Evolutionary conservation across 1,140 invertebrate genomes (phyloP).

Genomic region (Idris sp.): DNA sequence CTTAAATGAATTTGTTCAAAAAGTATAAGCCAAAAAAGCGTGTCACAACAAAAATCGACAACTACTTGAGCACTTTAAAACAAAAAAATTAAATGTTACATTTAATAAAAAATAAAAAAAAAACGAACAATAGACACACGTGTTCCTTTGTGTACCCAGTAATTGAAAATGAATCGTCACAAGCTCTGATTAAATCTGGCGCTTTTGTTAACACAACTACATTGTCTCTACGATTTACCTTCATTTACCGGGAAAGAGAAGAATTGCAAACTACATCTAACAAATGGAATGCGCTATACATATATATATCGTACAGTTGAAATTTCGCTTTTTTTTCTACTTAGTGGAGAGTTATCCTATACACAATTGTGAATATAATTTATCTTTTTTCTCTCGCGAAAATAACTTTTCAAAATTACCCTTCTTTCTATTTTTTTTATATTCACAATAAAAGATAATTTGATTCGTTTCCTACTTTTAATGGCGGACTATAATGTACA

Average conservation of each 20-base stretch:
- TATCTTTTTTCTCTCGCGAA: too few species aligned
- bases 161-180: slow-evolving; percentile 54
- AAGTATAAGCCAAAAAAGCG: too few species aligned
- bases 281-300: slow-evolving; percentile 41
- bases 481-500: too few species aligned
- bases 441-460: too few species aligned
- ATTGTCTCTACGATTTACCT: slow-evolving; percentile 49
- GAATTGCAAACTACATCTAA: slow-evolving; percentile 33
- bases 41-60: too few species aligned
- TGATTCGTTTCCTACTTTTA: too few species aligned
- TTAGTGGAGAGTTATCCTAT: slow-evolving; percentile 15
- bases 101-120: too few species aligned
- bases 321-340: slow-evolving; percentile 21
- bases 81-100: too few species aligned
- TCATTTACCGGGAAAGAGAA: slow-evolving; percentile 40
- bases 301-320: slow-evolving; percentile 40
- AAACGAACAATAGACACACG: slow-evolving; percentile 25
- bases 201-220: slow-evolving; percentile 33
- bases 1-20: too few species aligned
- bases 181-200: slow-evolving; percentile 21
- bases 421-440: too few species aligned
- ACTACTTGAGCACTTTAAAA: too few species aligned
- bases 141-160: slow-evolving; percentile 36
- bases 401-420: too few species aligned
- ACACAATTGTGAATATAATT: slow-evolving; percentile 12